These are phyloP conservation scores for Triplophysa yarkandensis DNA, from an alignment of 2,797 vertebrate species.

Conservation along the genomic window DNA sequence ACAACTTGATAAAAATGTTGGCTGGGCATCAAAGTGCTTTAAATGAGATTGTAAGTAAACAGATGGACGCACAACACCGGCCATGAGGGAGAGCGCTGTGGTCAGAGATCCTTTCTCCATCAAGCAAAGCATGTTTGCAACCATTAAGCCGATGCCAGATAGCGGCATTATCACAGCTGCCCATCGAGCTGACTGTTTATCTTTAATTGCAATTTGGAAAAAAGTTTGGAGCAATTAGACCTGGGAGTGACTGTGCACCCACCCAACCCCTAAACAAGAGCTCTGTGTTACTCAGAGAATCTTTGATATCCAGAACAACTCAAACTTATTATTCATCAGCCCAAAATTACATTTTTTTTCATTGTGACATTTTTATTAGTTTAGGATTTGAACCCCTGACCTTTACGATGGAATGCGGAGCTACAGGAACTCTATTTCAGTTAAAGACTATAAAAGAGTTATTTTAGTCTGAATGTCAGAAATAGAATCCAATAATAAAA, in stretches of 20 bases:
- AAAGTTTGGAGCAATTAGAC: constrained; percentile 72
- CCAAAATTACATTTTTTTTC: too few species aligned
- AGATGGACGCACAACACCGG: constrained; percentile 68
- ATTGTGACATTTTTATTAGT: neutral
- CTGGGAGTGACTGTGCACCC: constrained; percentile 72
- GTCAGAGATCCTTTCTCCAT: constrained; percentile 61
- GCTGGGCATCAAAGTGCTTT: constrained; percentile 76
- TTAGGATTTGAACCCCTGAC: neutral
- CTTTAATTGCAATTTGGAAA: constrained; percentile 80
- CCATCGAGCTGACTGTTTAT: constrained; percentile 79
- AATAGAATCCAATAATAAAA: neutral
- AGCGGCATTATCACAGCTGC: constrained; percentile 73
- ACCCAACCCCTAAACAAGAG: constrained; percentile 79
- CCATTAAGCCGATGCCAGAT: constrained; percentile 85
- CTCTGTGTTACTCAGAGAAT: constrained; percentile 64
- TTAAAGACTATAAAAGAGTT: neutral
- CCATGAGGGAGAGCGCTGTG: constrained; percentile 57
- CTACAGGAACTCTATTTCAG: neutral
- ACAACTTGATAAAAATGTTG: constrained; percentile 64
- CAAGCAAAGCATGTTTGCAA: constrained; percentile 74
- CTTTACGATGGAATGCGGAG: neutral
- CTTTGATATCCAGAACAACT: neutral
- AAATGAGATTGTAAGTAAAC: constrained; percentile 72
- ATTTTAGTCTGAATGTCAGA: too few species aligned
- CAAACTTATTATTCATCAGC: too few species aligned